phyloP scores from a whole-genome alignment of 2,888 invertebrate species.

The Patella caerulea region DNA sequence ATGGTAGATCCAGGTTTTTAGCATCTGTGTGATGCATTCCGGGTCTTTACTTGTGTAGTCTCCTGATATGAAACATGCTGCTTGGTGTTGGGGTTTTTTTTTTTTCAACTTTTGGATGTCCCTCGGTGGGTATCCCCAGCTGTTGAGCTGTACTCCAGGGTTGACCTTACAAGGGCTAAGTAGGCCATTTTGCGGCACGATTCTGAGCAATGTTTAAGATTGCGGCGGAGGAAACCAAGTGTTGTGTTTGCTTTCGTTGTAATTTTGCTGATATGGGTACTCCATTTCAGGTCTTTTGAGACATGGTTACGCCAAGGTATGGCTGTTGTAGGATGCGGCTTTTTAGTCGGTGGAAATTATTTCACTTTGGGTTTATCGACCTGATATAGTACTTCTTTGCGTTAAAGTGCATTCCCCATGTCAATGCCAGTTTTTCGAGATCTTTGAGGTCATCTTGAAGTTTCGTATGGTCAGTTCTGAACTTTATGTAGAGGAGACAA shows the following conservation, averaged over 20 bases:
- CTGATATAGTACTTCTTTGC: too few relatives aligned
- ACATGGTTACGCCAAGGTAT: constrained; percentile 28
- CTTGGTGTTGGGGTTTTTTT: not conserved
- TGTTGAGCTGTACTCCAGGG: constrained; percentile 32
- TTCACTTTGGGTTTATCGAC: not conserved
- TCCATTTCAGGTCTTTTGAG: constrained; percentile 34
- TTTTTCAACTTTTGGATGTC: constrained; percentile 32
- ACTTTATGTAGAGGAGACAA: too few relatives aligned
- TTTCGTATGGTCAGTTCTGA: too few relatives aligned
- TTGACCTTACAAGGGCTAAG: constrained; percentile 23
- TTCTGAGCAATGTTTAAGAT: constrained; percentile 26
- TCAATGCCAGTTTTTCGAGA: too few relatives aligned
- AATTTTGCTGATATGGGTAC: constrained; percentile 28
- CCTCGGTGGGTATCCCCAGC: constrained; percentile 33
- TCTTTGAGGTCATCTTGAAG: too few relatives aligned
- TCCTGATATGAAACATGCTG: too few relatives aligned
- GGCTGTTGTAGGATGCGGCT: constrained; percentile 28
- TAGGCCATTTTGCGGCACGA: not conserved
- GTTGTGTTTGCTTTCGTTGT: constrained; percentile 31
- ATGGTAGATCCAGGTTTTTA: too few relatives aligned
- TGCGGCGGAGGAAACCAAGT: constrained; percentile 31
- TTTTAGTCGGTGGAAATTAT: constrained; percentile 21
- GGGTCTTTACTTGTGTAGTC: too few relatives aligned
- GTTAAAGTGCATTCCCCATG: too few relatives aligned
- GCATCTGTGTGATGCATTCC: too few relatives aligned